Evolutionary conservation across 2,888 invertebrate species (phyloP).

Genomic region (Pasiphila rectangulata): DNA sequence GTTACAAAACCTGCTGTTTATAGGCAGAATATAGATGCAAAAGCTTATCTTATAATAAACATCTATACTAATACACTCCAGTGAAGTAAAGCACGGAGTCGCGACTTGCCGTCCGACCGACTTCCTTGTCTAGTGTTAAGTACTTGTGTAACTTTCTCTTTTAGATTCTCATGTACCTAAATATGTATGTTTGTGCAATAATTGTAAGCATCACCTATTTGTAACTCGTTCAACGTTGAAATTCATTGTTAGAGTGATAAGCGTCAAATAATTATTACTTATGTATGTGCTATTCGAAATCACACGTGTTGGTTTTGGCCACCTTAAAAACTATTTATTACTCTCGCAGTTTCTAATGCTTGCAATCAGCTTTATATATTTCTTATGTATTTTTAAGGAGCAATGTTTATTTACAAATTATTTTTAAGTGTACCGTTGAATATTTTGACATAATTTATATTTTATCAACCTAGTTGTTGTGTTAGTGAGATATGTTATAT

Average conservation of each 20-base stretch:
- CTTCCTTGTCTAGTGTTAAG: neutral
- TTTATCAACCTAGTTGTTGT: neutral
- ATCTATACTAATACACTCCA: no score
- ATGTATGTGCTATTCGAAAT: no score
- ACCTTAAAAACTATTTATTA: neutral
- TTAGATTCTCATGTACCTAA: slow-evolving; percentile 23
- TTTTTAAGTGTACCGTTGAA: neutral
- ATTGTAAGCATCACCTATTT: slow-evolving; percentile 9
- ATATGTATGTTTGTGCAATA: slow-evolving; percentile 16
- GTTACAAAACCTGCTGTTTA: no score
- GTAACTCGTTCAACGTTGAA: neutral
- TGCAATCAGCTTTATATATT: slow-evolving; percentile 13
- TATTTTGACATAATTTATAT: neutral
- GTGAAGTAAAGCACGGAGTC: no score
- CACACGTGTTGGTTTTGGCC: no score
- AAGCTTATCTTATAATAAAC: no score
- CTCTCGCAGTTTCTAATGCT: slow-evolving; percentile 5
- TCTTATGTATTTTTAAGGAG: neutral
- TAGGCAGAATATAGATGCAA: no score
- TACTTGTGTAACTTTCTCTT: slow-evolving; percentile 12
- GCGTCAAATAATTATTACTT: no score
- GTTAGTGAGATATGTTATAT: neutral
- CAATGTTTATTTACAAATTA: slow-evolving; percentile 5
- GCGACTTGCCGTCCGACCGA: no score
- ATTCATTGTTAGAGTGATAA: no score